Conservation (phyloP, 2,888 invertebrate genomes). For the Himalopsyche japonica region DNA sequence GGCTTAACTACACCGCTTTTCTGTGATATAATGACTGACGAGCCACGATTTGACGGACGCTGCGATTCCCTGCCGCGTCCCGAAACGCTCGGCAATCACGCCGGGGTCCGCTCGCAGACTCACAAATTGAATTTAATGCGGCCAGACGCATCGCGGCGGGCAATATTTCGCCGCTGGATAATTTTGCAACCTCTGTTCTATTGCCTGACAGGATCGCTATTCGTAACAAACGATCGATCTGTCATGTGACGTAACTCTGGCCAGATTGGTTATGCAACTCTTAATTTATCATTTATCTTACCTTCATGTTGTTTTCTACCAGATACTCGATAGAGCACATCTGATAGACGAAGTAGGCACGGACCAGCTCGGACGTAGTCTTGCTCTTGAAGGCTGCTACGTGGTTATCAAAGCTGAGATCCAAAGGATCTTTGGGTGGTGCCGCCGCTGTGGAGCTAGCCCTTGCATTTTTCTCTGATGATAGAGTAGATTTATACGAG, state of each 20-base stretch:
- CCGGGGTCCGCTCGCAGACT: neutral
- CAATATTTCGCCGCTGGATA: conserved; percentile 46
- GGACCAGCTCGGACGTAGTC: conserved; percentile 86
- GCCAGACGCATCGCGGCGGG: conserved; percentile 8
- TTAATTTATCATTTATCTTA: conserved; percentile 54
- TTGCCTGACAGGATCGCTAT: conserved; percentile 37
- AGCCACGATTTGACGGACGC: neutral
- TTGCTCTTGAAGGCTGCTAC: conserved; percentile 94
- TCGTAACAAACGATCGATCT: conserved; percentile 4
- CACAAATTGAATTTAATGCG: conserved; percentile 28
- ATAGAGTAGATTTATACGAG: conserved; percentile 12
- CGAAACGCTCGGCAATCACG: conserved; percentile 37
- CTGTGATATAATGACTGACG: neutral
- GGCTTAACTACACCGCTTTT: neutral
- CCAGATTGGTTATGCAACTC: conserved; percentile 27
- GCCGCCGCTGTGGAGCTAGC: conserved; percentile 37
- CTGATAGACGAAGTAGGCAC: conserved; percentile 90
- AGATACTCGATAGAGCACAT: conserved; percentile 85
- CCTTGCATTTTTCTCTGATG: neutral
- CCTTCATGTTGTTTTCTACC: conserved; percentile 92
- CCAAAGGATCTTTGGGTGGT: conserved; percentile 68
- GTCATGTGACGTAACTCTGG: conserved; percentile 9
- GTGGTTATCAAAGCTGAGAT: conserved; percentile 85
- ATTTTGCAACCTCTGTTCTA: conserved; percentile 47
- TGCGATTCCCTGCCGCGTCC: neutral